Evolutionary conservation across 2,797 vertebrate genomes (phyloP), one percentile per base, ranked within the genome.

Genomic region (Gymnopithys bicolor): DNA sequence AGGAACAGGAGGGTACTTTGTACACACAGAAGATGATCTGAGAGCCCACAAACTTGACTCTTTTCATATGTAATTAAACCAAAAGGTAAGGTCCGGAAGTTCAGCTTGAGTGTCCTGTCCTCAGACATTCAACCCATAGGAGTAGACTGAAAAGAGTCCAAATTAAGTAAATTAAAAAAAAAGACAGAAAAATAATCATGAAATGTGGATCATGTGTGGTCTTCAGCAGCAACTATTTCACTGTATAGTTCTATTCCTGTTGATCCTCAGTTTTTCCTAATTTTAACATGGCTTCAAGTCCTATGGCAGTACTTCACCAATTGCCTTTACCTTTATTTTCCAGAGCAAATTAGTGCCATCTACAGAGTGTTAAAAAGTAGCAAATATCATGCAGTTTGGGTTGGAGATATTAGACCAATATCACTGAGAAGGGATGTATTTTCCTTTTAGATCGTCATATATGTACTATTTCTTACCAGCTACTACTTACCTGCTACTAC

Each of bases 181-280:
- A 9, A 11, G 30, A 2, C 1, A 1, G 5, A 7, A 13, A 63
- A 9, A 9, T 51, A 2, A 15, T 62, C 32, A 37, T 30, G 43
- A 77, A 35, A 30, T 41, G 30, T 19, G 30, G 13, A n/a, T 68
- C 13, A 9, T 19, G 2, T 41, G 37, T 41, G 6, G 6, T 81
- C 33, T 81, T 62, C 66, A 53, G 37, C 46, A 79, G 37, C 21
- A 62, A 12, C 28, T 27, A 6, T 71, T 88, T 71, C 37, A 33
- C 19, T 51, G 3, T 43, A 39, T 5, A 18, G 35, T 37, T 81
- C 24, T 87, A 52, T 16, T 87, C 37, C 23, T 79, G 2, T 33
- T 73, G 11, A 45, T 86, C 18, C 14, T 84, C 13, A 10, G 19
- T 68, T 84, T 63, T 55, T 85, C 13, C 37, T 58, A 11, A 14